Base-by-base conservation (phyloP, 2,797 vertebrate genomes). In the Phataginus tetradactyla region DNA sequence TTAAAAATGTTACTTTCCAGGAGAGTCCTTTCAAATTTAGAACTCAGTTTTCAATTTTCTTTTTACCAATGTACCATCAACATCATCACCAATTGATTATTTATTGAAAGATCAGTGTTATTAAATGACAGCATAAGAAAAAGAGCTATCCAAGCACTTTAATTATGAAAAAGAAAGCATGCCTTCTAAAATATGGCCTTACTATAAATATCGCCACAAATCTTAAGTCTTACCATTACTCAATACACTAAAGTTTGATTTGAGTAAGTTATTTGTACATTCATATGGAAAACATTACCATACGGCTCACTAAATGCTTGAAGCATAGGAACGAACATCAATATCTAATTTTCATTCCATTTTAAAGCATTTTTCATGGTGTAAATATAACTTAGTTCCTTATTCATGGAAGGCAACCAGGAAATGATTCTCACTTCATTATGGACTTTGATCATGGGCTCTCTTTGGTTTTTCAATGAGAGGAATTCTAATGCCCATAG, bases 261-360 rank as follows among this genome's bases (percentile, higher is more conserved):
- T 94, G 21, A n/a, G 79, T 90, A 92, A 57, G 12, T 53, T 55
- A 66, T 23, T 86, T 72, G 87, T 34, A 59, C 18, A 45, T 84
- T 90, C 57, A 93, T 12, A 37, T n/a, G 37, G 68, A 74, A 95
- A 94, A 86, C 69, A 87, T 91, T 80, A 77, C 45, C 27, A 72
- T 29, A 80, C 25, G 89, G 20, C 64, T 94, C 23, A 64, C 72
- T 92, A 92, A 86, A 83, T 37, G 20, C 15, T 87, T 84, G 55
- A 66, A 87, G 61, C 53, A 85, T 25, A 86, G 18, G 53, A 51
- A 94, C 51, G 69, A 75, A 79, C 64, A 87, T 79, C 25, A 69
- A 59, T 68, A 89, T 78, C 57, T 96, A 81, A 90, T 92, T 90
- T 92, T 90, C 51, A 86, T 83, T 75, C 42, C 74, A 71, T 85